Conservation (phyloP, 2,888 invertebrate genomes). For the Amitus sp. region DNA sequence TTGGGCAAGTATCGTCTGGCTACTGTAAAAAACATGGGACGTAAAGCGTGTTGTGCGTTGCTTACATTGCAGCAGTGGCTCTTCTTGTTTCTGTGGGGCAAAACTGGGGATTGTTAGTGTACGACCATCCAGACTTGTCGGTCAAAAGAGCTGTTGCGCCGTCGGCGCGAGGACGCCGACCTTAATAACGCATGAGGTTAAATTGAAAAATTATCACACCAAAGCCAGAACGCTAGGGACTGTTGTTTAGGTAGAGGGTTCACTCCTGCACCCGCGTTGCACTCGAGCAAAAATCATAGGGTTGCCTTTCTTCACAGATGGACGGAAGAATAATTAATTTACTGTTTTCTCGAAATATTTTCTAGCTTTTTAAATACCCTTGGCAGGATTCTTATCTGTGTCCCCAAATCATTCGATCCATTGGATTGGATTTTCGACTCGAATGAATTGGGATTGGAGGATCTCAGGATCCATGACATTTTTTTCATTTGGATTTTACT, state of each 20-base stretch:
- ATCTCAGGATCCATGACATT: no score
- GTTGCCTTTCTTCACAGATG: no score
- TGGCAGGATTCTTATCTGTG: no score
- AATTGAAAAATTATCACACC: conserved; percentile 66
- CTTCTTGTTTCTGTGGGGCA: conserved; percentile 52
- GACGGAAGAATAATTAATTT: no score
- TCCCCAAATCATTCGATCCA: no score
- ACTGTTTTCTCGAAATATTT: no score
- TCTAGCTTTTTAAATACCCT: no score
- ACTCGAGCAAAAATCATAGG: no score
- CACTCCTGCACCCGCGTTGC: neutral
- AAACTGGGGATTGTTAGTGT: conserved; percentile 36
- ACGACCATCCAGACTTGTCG: conserved; percentile 49
- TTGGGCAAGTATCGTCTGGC: conserved; percentile 61
- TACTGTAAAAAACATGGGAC: conserved; percentile 61
- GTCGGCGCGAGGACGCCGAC: conserved; percentile 31
- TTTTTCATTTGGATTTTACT: no score
- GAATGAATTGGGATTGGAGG: no score
- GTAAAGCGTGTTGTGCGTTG: conserved; percentile 52
- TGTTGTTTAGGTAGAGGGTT: conserved; percentile 27
- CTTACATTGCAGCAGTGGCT: conserved; percentile 54
- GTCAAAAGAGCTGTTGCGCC: conserved; percentile 52
- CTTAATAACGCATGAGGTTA: conserved; percentile 62
- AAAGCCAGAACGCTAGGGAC: conserved; percentile 41
- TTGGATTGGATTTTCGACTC: no score